Conservation (phyloP, 2,888 invertebrate species). For the Yponomeuta malinellus region DNA sequence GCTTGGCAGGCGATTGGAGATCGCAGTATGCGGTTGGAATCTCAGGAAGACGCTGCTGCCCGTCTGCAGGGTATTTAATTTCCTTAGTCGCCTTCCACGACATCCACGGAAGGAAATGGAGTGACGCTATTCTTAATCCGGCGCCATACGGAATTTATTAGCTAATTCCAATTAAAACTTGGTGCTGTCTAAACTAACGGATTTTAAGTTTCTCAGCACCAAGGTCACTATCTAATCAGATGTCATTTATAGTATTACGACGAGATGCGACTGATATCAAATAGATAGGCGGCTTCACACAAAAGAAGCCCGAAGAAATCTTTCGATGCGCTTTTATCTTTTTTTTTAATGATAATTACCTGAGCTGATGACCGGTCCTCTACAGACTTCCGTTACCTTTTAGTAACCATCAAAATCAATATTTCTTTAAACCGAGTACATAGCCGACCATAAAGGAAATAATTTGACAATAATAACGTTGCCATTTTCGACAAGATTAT, state of each 20-base stretch:
- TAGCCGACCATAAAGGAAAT: constrained; percentile 16
- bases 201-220: constrained; percentile 12
- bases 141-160: too few relatives aligned
- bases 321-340: constrained; percentile 65
- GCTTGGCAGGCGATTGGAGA: too few relatives aligned
- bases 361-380: constrained; percentile 42
- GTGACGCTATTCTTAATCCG: too few relatives aligned
- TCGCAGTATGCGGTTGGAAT: too few relatives aligned
- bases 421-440: constrained; percentile 25
- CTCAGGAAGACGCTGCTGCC: too few relatives aligned
- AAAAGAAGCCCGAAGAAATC: constrained; percentile 64
- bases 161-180: too few relatives aligned
- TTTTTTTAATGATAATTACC: constrained; percentile 69
- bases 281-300: constrained; percentile 55
- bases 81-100: too few relatives aligned
- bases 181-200: not conserved
- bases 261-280: constrained; percentile 65
- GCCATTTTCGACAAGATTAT: constrained; percentile 8
- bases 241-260: constrained; percentile 72
- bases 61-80: too few relatives aligned
- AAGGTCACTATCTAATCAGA: constrained; percentile 58
- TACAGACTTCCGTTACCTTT: constrained; percentile 61
- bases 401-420: constrained; percentile 42
- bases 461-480: not conserved
- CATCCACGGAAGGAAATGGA: too few relatives aligned